Evolutionary conservation across 1,140 invertebrate genomes (phyloP).

Genomic region (Sitobion miscanthi): DNA sequence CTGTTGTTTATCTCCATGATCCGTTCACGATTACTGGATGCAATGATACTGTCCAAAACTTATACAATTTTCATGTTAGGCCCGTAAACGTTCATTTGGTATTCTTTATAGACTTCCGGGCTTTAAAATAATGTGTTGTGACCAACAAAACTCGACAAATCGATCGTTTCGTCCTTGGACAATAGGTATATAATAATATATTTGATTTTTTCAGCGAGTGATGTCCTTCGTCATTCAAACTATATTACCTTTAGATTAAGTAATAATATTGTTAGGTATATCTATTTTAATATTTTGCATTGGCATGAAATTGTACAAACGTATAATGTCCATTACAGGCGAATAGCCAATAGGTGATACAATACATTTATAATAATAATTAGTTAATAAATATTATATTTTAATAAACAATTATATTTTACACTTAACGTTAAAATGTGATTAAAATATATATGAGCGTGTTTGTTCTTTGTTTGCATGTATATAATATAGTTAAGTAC

Average conservation of each 20-base stretch:
- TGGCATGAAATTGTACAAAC: neutral
- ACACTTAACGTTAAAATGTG: neutral
- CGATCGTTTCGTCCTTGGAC: neutral
- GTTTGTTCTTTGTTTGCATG: neutral
- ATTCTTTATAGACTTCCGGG: neutral
- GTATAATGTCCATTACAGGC: neutral
- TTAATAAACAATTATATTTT: slow-evolving; percentile 11
- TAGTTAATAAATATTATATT: neutral
- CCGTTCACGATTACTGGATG: neutral
- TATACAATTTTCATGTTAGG: neutral
- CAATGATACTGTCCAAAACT: neutral
- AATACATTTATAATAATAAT: neutral
- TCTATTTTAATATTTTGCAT: neutral
- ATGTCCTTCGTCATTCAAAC: neutral
- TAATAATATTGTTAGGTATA: neutral
- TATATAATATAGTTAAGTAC: neutral
- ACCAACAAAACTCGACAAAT: neutral
- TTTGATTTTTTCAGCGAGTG: neutral
- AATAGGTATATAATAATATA: neutral
- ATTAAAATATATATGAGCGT: neutral
- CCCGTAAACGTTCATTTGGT: neutral
- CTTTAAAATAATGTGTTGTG: neutral
- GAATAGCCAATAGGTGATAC: too few relatives aligned
- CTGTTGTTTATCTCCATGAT: neutral
- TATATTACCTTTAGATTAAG: neutral